Conservation (phyloP, 1,140 invertebrate species). For the Gonioctena quinquepunctata region DNA sequence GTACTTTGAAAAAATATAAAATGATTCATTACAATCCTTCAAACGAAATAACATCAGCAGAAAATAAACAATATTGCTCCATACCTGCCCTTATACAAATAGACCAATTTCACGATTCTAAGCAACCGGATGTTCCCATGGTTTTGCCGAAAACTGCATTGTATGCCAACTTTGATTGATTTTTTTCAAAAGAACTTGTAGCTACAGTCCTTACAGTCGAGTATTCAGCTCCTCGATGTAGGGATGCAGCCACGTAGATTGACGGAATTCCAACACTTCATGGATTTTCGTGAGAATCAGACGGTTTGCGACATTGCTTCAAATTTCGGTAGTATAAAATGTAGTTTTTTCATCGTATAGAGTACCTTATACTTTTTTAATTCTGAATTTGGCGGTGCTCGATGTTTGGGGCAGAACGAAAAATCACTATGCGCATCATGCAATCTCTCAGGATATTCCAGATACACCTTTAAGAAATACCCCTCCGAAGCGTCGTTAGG, state of each 20-base stretch:
- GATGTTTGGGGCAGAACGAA: not conserved
- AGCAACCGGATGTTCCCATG: constrained; percentile 54
- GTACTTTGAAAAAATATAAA: no score
- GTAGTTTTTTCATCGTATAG: constrained; percentile 38
- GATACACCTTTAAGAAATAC: constrained; percentile 54
- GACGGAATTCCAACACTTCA: constrained; percentile 51
- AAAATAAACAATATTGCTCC: no score
- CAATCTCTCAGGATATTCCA: not conserved
- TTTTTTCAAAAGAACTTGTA: constrained; percentile 42
- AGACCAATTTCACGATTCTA: constrained; percentile 48
- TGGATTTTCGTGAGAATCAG: not conserved
- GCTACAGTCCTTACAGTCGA: constrained; percentile 40
- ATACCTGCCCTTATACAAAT: not conserved
- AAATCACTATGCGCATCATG: not conserved
- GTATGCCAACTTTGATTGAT: constrained; percentile 57
- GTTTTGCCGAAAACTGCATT: constrained; percentile 58
- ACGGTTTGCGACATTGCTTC: not conserved
- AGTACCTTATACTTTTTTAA: constrained; percentile 51
- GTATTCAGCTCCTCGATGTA: constrained; percentile 55
- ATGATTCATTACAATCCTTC: no score
- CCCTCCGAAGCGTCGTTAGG: not conserved
- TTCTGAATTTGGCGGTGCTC: constrained; percentile 13
- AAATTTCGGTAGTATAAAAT: no score
- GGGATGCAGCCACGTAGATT: constrained; percentile 46
- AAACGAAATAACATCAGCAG: no score